Percentiles rank a stretch among this genome's conserved stretches.
These are phyloP conservation scores for Thamnaconus septentrionalis DNA, from an alignment of 2,113 vertebrate genomes.

Conservation along the genomic window DNA sequence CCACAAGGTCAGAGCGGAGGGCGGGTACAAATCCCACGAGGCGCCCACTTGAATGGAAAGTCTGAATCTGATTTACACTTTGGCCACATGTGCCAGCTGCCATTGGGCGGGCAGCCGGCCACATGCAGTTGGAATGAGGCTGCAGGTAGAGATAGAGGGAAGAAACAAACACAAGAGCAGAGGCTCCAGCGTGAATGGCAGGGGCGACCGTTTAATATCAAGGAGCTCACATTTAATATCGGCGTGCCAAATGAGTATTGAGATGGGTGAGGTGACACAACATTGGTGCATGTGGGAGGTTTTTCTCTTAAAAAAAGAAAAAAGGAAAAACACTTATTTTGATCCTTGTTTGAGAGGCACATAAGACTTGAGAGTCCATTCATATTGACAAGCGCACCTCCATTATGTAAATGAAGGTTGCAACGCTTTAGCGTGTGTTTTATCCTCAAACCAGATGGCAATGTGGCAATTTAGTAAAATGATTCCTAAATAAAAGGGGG, in stretches of 20 bases:
- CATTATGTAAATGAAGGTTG: conserved; percentile 44
- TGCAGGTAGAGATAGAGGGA: conserved; percentile 28
- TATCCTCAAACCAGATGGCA: conserved; percentile 66
- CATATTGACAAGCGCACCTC: conserved; percentile 37
- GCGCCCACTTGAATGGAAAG: conserved; percentile 69
- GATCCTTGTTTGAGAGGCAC: conserved; percentile 2
- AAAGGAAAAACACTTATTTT: neutral
- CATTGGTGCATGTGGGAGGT: no score
- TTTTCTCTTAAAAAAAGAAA: no score
- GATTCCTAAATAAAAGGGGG: conserved; percentile 58
- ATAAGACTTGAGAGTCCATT: conserved; percentile 26
- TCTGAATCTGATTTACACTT: conserved; percentile 74
- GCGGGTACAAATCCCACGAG: conserved; percentile 60
- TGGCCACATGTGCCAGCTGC: conserved; percentile 68
- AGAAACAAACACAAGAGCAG: no score
- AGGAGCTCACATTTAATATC: no score
- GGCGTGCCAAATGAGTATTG: no score
- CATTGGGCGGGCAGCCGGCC: conserved; percentile 57
- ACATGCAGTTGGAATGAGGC: conserved; percentile 39
- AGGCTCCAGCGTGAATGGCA: conserved; percentile 19
- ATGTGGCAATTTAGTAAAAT: conserved; percentile 61
- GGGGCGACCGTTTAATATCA: no score
- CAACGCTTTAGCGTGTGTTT: conserved; percentile 57
- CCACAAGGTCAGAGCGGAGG: conserved; percentile 70
- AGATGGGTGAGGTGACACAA: no score